phyloP scores from a whole-genome alignment of 2,113 vertebrate genomes.

The Rhodinocichla rosea region DNA sequence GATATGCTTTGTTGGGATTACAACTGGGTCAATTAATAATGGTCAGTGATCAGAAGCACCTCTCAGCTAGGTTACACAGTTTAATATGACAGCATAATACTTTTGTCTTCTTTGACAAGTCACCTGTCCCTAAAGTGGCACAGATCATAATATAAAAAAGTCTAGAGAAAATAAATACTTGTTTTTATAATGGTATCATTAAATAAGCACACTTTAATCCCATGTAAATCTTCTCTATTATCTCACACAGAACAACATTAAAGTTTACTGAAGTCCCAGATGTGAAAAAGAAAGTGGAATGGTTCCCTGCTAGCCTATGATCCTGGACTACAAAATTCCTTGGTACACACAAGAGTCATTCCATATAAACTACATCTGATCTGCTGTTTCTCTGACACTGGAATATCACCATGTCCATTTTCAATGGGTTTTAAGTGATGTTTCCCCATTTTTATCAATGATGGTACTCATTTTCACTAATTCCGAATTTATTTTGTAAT shows the following conservation, averaged over 20 bases:
- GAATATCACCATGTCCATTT: background rate
- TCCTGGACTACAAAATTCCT: background rate
- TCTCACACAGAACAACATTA: background rate
- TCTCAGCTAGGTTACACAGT: background rate
- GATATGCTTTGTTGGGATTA: slow-evolving; percentile 7
- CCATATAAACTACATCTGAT: background rate
- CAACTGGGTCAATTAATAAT: slow-evolving; percentile 4
- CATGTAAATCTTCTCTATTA: background rate
- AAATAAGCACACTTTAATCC: background rate
- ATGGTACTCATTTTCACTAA: background rate
- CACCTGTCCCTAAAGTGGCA: background rate
- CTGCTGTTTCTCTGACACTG: background rate
- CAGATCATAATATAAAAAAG: background rate
- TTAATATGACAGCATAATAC: background rate
- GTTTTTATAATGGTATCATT: background rate
- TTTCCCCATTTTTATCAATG: background rate
- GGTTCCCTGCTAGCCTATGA: background rate
- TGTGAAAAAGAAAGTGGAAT: background rate
- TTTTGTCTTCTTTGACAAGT: background rate
- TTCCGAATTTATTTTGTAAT: background rate
- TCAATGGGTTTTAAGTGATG: background rate
- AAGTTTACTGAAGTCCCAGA: background rate
- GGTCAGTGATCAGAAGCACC: slow-evolving; percentile 37
- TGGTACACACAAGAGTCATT: background rate
- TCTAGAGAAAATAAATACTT: background rate